Percentiles rank a stretch among this genome's conserved stretches.
These are phyloP conservation scores for Melinopterus prodromus DNA, from an alignment of 2,888 invertebrate genomes.

Conservation along the genomic window DNA sequence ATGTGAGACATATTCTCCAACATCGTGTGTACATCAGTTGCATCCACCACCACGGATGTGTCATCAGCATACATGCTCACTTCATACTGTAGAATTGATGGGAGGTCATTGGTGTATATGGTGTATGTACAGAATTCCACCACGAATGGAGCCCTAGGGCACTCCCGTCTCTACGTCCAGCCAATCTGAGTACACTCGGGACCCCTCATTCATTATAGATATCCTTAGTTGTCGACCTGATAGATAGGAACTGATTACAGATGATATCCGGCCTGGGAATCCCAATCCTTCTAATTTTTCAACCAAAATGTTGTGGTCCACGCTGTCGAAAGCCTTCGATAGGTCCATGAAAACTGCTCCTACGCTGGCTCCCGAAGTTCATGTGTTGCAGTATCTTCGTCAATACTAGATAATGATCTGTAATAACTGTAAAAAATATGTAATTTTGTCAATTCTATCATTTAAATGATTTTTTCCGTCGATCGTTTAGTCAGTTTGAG, in stretches of 20 bases:
- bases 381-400: background rate
- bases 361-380: background rate
- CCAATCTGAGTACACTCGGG: background rate
- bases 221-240: background rate
- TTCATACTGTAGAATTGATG: background rate
- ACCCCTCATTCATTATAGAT: background rate
- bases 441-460: too few species aligned
- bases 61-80: background rate
- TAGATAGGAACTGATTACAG: background rate
- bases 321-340: background rate
- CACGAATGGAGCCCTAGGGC: background rate
- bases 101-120: background rate
- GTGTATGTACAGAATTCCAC: background rate
- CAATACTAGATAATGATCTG: too few species aligned
- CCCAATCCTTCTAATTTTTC: background rate
- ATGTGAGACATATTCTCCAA: background rate
- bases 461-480: too few species aligned
- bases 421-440: too few species aligned
- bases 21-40: background rate
- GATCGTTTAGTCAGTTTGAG: too few species aligned
- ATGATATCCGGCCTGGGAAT: background rate
- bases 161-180: background rate
- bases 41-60: background rate
- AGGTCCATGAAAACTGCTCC: background rate
- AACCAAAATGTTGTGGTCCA: background rate